Evolutionary conservation across 2,888 invertebrate genomes (phyloP), one percentile per base, ranked within the genome.

Genomic region (Allolobophora icterica): DNA sequence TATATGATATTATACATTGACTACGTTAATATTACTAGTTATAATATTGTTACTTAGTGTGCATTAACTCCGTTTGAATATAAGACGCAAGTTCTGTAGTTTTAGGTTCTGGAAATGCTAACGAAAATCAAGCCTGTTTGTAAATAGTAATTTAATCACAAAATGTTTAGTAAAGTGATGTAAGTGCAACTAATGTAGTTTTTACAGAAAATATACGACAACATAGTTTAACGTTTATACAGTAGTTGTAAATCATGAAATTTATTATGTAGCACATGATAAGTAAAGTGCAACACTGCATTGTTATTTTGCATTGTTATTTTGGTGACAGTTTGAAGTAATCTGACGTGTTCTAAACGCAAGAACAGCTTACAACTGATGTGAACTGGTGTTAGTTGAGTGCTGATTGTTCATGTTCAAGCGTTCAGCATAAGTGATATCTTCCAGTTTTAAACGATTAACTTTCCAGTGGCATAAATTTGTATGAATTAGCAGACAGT

Each of bases 101-200:
- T 30, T 52, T 71, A 71, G 71, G n/a, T 8, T n/a, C 71, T 71
- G n/a, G 71, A 71, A 71, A 71, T n/a, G 71, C 11, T 71, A 71
- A n/a, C 71, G 21, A 71, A 71, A 71, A 71, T 71, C n/a, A 71
- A 71, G 71, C 71, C n/a, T n/a, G 11, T 71, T n/a, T 71, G 71
- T 71, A 30, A 71, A 71, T n/a, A 71, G 71, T 71, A 71, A 71
- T 71, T 71, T 71, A n/a, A 71, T 71, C 71, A 71, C 71, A 71
- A 71, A 71, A 71, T 71, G 71, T 71, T 71, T 71, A n/a, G 30
- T 71, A 71, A 45, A 45, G 52, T 24, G 24, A 52, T 52, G 11
- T 52, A n/a, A 30, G n/a, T 71, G n/a, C 71, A 71, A 71, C 71
- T 71, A 71, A 30, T n/a, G 30, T 71, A 71, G 71, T 71, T 71